phyloP scores from a whole-genome alignment of 2,113 vertebrate genomes.

The Dissostichus mawsoni region DNA sequence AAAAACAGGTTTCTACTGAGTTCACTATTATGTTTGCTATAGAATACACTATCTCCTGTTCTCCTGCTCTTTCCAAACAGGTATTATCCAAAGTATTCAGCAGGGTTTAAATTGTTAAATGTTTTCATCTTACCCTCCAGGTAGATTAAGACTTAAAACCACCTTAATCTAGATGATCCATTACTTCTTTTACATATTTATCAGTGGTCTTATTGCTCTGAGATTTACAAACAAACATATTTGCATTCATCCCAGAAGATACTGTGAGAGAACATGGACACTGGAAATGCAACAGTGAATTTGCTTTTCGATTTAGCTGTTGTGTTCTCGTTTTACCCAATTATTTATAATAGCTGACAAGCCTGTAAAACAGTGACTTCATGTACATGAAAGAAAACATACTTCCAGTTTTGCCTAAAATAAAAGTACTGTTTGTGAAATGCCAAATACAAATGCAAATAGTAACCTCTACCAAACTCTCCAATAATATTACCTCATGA shows the following conservation, averaged over 20 bases:
- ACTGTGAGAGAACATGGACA: not conserved
- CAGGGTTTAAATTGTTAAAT: not conserved
- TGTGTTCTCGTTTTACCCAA: not conserved
- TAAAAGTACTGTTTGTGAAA: conserved; percentile 16
- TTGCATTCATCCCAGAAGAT: not conserved
- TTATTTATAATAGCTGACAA: not conserved
- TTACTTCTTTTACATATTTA: not conserved
- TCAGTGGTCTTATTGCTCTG: not conserved
- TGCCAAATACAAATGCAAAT: conserved; percentile 25
- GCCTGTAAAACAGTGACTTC: not conserved
- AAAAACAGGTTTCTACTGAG: too few relatives aligned
- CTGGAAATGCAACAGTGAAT: not conserved
- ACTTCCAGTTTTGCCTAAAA: conserved; percentile 2
- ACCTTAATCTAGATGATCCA: not conserved
- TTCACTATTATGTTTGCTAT: too few relatives aligned
- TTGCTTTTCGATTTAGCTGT: not conserved
- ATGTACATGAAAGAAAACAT: not conserved
- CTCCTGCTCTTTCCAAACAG: too few relatives aligned
- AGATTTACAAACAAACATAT: not conserved
- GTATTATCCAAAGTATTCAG: not conserved
- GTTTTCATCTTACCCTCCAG: too few relatives aligned
- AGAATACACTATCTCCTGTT: too few relatives aligned
- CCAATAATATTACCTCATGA: conserved; percentile 42
- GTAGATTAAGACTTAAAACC: not conserved
- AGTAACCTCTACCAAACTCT: conserved; percentile 41